Evolutionary conservation across 2,888 invertebrate genomes (phyloP).

Genomic region (Drosophila fungiperda): DNA sequence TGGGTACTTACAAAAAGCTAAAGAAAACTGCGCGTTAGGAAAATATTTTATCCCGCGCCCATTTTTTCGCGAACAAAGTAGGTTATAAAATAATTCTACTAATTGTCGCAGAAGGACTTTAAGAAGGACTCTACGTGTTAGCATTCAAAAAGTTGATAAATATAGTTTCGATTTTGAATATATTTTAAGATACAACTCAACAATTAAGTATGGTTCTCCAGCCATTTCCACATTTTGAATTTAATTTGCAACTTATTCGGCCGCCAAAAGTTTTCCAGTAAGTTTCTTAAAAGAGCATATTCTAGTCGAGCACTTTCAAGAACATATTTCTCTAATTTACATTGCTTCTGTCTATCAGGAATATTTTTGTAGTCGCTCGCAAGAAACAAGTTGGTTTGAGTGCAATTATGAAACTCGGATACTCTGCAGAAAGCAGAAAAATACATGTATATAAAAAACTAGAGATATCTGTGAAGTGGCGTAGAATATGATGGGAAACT

Average conservation of each 20-base stretch:
- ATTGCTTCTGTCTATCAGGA: slow-evolving; percentile 55
- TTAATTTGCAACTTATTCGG: neutral
- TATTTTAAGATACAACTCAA: neutral
- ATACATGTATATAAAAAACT: slow-evolving; percentile 31
- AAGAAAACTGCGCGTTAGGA: slow-evolving; percentile 1
- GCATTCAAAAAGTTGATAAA: neutral
- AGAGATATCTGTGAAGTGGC: slow-evolving; percentile 21
- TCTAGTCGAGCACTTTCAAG: neutral
- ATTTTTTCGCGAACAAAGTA: neutral
- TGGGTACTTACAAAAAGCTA: slow-evolving; percentile 14
- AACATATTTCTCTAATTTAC: slow-evolving; percentile 3
- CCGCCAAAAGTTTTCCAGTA: neutral
- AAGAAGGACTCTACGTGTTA: neutral
- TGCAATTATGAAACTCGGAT: slow-evolving; percentile 56
- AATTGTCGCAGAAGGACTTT: neutral
- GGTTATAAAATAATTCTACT: neutral
- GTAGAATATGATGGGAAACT: slow-evolving; percentile 63
- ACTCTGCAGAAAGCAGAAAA: slow-evolving; percentile 21
- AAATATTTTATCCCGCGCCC: slow-evolving; percentile 12
- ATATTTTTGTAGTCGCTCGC: slow-evolving; percentile 51
- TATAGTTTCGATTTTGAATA: neutral
- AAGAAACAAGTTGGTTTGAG: slow-evolving; percentile 54
- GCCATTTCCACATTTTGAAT: no score
- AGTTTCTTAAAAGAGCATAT: neutral
- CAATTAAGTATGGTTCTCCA: neutral